Evolutionary conservation across 2,888 invertebrate genomes (phyloP), one percentile per base, ranked within the genome.

Genomic region (Parnassius smintheus): DNA sequence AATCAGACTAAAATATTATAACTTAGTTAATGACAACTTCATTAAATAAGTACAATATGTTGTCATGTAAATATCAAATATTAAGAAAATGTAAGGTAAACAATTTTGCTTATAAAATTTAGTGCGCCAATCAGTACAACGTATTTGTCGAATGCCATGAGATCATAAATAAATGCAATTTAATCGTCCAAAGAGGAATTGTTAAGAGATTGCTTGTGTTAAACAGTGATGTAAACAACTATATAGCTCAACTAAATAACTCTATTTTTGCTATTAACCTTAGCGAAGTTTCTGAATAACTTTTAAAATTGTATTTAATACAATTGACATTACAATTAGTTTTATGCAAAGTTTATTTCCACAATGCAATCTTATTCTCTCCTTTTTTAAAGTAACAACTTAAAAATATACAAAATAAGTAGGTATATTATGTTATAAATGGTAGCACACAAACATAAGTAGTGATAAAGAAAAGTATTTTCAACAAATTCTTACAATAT

Each of bases 341-440:
- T 76, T 79, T 80, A 81, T 85, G 88, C 86, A 88, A 85, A 86
- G 85, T 84, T 83, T 80, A 82, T 72, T 76, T 81, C 79, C 75
- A 84, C 83, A 77, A 84, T 88, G 88, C 89, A 90, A 91, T 91
- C 91, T 91, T 91, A 83, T 88, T 90, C 90, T 91, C 91, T 91
- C 90, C 88, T 88, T 88, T 75, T 83, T 76, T 85, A 55, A 77
- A 77, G 83, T 82, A 86, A 86, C 78, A 87, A 86, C 84, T 85
- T 86, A 88, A 86, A 18, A 63, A 59, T 51, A 77, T 83, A 70
- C 74, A 81, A 80, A 72, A 77, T 75, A 76, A 75, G 72, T 73
- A 56, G 46, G 70, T 71, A 66, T 73, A 65, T 66, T 69, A 65
- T 71, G 58, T 55, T 69, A 68, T 67, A 73, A 65, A 65, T 69